phyloP scores from a whole-genome alignment of 2,113 vertebrate species.

The Myiozetetes cayanensis region DNA sequence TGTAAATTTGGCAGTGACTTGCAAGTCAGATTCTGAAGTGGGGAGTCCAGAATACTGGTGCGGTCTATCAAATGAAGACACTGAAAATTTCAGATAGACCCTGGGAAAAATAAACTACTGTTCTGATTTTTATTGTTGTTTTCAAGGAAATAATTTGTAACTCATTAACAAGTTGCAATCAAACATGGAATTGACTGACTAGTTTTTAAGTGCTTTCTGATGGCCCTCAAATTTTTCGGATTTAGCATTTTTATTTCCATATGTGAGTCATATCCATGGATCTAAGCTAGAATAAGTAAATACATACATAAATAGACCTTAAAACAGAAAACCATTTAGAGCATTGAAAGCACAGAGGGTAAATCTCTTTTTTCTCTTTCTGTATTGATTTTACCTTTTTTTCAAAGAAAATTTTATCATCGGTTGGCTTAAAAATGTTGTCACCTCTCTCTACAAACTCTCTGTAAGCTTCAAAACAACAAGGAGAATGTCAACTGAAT shows the following conservation, averaged over 20 bases:
- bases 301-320: neutral
- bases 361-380: neutral
- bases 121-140: neutral
- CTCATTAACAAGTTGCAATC: neutral
- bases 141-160: neutral
- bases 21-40: neutral
- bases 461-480: neutral
- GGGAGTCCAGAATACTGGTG: rapidly evolving
- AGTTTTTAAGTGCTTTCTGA: neutral
- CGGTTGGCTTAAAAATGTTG: neutral
- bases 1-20: neutral
- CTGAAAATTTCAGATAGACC: neutral
- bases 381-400: neutral
- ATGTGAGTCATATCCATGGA: neutral
- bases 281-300: neutral
- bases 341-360: neutral
- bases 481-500: neutral
- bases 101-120: neutral
- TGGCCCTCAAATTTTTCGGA: neutral
- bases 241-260: neutral
- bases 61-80: neutral
- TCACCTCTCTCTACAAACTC: neutral
- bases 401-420: neutral
- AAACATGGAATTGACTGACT: neutral
- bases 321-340: neutral